Base-by-base conservation (phyloP, 2,888 invertebrate species). In the Biston stratarius region DNA sequence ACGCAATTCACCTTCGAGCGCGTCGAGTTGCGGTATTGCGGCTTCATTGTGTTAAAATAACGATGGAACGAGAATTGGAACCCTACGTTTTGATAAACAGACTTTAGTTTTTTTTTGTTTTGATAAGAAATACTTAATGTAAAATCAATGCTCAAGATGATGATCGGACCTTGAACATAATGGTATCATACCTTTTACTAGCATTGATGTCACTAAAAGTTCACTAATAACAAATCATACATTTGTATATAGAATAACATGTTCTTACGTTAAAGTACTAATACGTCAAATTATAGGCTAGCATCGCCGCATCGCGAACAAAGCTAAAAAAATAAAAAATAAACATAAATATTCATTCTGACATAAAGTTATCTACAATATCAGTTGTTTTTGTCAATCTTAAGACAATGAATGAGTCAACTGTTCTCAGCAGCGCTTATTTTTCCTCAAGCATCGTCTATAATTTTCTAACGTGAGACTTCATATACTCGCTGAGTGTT, bases 1-100 rank as follows among this genome's bases (percentile, higher is more conserved):
- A 92, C 92, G 92, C 92, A 93, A 94, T 94, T 93, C 93, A 92
- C 92, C 92, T 93, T 91, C 93, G 90, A 88, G 86, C 90, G 91
- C 90, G 89, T 90, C 90, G 90, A 83, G 91, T 94, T 93, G 93
- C 92, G 93, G 93, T 92, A 88, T 92, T 91, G 93, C 93, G 92
- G 92, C 91, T 91, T 88, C 91, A 92, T 92, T 93, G 93, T 94
- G 91, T 90, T 92, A 85, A 88, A 90, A 89, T 92, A 91, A 91
- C 90, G 89, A 90, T 87, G 87, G 83, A 88, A 85, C 87, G 87
- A 82, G 82, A 83, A 87, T 88, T 89, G 88, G 87, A 87, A 88
- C 84, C 85, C 83, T 86, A 84, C 85, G 84, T 88, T 78, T 86
- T 82, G 83, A 87, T 88, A 86, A 84, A 88, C 83, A 87, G 76